Conservation (phyloP, 2,113 vertebrate genomes). For the Suricata suricatta region DNA sequence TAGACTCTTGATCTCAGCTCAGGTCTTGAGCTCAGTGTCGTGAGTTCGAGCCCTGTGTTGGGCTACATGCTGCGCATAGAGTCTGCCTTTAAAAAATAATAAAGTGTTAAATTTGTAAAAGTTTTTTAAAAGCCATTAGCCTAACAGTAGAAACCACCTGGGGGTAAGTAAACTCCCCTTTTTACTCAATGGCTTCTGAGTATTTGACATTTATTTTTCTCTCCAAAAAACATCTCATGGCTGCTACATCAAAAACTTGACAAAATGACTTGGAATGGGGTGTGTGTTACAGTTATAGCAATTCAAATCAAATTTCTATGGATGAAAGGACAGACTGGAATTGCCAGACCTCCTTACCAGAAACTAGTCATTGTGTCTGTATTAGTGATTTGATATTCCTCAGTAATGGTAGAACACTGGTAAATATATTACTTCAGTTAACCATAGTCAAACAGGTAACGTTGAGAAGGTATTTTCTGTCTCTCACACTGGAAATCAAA, state of each 20-base stretch:
- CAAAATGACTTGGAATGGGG: neutral
- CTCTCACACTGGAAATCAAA: neutral
- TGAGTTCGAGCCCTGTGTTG: too few relatives aligned
- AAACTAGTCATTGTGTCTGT: neutral
- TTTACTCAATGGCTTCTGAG: neutral
- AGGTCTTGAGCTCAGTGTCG: too few relatives aligned
- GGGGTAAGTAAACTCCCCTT: neutral
- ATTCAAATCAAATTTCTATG: neutral
- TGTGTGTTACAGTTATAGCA: neutral
- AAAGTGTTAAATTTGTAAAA: neutral
- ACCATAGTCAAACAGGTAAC: neutral
- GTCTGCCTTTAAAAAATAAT: too few relatives aligned
- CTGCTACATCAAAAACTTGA: neutral
- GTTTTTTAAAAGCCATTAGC: neutral
- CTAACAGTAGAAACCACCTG: neutral
- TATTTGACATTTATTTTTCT: constrained; percentile 16
- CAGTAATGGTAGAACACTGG: neutral
- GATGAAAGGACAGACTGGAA: neutral
- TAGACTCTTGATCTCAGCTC: too few relatives aligned
- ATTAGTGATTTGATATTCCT: constrained; percentile 15
- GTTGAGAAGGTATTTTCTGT: neutral
- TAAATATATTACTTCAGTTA: neutral
- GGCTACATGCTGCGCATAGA: too few relatives aligned
- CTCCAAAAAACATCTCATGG: neutral
- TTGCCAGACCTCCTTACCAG: neutral